Evolutionary conservation across 2,797 vertebrate species (phyloP).

Genomic region (Muscicapa comitata): DNA sequence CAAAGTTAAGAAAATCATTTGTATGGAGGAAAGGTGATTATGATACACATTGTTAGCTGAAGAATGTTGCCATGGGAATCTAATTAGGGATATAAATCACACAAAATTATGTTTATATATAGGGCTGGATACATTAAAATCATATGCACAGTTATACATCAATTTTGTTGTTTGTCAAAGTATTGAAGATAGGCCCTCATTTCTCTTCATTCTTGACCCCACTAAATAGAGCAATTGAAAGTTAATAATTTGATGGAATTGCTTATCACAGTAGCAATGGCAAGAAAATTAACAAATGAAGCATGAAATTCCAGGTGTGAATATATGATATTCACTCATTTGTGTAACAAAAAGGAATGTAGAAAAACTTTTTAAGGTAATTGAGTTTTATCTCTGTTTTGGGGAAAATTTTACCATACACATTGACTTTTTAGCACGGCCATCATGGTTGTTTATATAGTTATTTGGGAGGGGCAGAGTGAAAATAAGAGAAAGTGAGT

Average conservation of each 20-base stretch:
- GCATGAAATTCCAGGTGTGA: not conserved
- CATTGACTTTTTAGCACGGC: not conserved
- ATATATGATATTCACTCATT: not conserved
- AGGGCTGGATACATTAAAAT: slow-evolving; percentile 57
- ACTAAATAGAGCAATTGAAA: not conserved
- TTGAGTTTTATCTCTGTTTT: not conserved
- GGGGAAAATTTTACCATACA: not conserved
- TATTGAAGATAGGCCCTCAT: not conserved
- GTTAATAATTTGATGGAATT: not conserved
- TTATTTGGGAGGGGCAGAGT: not conserved
- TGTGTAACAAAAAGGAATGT: not conserved
- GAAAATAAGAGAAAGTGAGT: not conserved
- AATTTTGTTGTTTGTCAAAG: not conserved
- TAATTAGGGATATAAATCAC: slow-evolving; percentile 83
- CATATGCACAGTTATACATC: slow-evolving; percentile 31
- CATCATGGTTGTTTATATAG: not conserved
- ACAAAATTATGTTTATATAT: slow-evolving; percentile 75
- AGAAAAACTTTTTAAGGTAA: not conserved
- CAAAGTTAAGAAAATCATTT: slow-evolving; percentile 80
- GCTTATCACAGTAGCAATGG: not conserved
- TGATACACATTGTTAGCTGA: slow-evolving; percentile 80
- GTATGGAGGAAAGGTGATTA: slow-evolving; percentile 81
- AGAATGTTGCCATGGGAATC: slow-evolving; percentile 80
- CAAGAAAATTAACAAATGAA: not conserved
- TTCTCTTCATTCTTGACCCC: not conserved